Evolutionary conservation across 1,140 invertebrate species (phyloP), one percentile per base, ranked within the genome.

Genomic region (Drosophila baimaii): DNA sequence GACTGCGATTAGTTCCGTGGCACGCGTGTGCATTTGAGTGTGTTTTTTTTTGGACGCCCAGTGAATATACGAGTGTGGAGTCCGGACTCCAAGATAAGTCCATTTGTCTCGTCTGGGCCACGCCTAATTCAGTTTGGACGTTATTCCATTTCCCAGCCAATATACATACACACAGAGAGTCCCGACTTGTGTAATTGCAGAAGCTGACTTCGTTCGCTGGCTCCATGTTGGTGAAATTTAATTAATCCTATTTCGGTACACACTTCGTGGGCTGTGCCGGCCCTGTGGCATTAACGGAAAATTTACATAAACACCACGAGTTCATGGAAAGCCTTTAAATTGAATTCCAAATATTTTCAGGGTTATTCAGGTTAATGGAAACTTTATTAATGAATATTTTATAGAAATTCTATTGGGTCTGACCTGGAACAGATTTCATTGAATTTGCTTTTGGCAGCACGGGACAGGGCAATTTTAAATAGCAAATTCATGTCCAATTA

Each of bases 21-120:
- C 63, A 74, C 81, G 66, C 54, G 46, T 64, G 47, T 82, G 65
- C 51, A 52, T 77, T 76, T 79, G 65, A 77, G 71, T 88, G 57
- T 79, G 65, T 64, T 43, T 59, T 46, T 64, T 43, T 59, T 46
- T 65, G 63, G 51, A 68, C 61, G 47, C 7, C 52, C 37, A 21
- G 21, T 68, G 71, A 66, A 76, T 76, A 61, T 43, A 13, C 49
- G 13, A 52, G 47, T 51, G 10, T 13, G 25, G 10, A 44, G 43
- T 7, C 5, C 5, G 46, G 10, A n/a, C 5, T 17, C 17, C 17
- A 8, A 63, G 70, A 47, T 65, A 74, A 65, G 71, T 75, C 39
- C 51, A 56, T 75, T 65, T 65, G 72, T 56, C 70, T 64, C 58
- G 58, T 46, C 70, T 75, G 71, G 70, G 57, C 37, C 43, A 17